phyloP scores from a whole-genome alignment of 2,797 vertebrate species.

The Myotis daubentonii region DNA sequence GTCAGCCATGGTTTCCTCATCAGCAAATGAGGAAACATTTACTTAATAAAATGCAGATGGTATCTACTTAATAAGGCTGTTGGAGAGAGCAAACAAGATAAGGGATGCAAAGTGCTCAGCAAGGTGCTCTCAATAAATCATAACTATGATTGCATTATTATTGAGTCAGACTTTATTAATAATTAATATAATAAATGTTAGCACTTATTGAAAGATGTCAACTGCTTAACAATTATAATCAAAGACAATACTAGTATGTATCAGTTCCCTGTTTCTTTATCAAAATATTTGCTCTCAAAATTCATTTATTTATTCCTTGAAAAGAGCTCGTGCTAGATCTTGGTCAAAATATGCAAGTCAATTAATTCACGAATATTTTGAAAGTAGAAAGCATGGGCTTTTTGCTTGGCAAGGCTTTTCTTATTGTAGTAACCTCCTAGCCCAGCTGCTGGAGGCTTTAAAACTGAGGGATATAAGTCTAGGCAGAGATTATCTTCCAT shows the following conservation, averaged over 20 bases:
- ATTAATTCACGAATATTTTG: neutral
- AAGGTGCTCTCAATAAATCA: neutral
- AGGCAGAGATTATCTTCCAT: slow-evolving; percentile 20
- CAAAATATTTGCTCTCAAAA: slow-evolving; percentile 54
- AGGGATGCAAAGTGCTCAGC: neutral
- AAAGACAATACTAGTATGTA: neutral
- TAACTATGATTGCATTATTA: neutral
- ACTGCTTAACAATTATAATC: neutral
- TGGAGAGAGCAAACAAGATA: neutral
- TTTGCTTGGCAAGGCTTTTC: neutral
- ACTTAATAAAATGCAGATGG: neutral
- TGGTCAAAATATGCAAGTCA: neutral
- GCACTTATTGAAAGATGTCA: neutral
- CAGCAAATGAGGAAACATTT: neutral
- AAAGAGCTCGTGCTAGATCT: slow-evolving; percentile 1
- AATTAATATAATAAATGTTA: slow-evolving; percentile 47
- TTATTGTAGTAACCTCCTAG: neutral
- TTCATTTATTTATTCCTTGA: slow-evolving; percentile 11
- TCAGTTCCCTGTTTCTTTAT: neutral
- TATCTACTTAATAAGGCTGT: neutral
- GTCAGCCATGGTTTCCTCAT: slow-evolving; percentile 7
- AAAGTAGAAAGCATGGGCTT: neutral
- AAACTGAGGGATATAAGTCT: neutral
- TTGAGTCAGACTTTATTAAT: neutral
- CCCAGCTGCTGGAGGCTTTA: neutral